phyloP scores from a whole-genome alignment of 1,140 invertebrate species.

The Cryptotermes secundus region DNA sequence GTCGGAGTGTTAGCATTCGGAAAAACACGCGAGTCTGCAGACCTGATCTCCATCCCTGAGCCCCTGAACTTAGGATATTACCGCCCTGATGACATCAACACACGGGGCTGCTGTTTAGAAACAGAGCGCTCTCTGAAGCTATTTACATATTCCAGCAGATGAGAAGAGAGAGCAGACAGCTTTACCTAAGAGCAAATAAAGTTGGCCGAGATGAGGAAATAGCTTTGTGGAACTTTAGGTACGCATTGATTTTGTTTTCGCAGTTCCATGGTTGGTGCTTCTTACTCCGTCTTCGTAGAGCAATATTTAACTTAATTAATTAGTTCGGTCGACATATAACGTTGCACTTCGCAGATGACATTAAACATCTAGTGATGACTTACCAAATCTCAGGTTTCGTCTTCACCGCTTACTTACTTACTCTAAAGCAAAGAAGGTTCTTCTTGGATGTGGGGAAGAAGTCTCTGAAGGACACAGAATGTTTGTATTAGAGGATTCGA shows the following conservation, averaged over 20 bases:
- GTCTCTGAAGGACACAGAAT: background rate
- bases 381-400: background rate
- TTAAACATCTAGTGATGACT: background rate
- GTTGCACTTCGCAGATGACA: background rate
- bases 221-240: background rate
- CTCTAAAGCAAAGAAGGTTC: background rate
- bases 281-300: background rate
- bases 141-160: background rate
- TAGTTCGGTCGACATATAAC: background rate
- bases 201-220: background rate
- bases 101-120: background rate
- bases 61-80: too few species aligned
- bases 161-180: background rate
- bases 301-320: conserved; percentile 11
- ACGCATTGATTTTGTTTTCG: background rate
- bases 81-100: too few species aligned
- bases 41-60: too few species aligned
- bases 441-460: background rate
- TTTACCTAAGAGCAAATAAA: background rate
- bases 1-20: too few species aligned
- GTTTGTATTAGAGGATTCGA: background rate
- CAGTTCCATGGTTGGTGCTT: background rate
- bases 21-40: too few species aligned
- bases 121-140: background rate
- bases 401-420: background rate